Percentiles rank a stretch among this genome's conserved stretches.
These are phyloP conservation scores for Buteo buteo DNA, from an alignment of 2,113 vertebrate species.

Conservation along the genomic window DNA sequence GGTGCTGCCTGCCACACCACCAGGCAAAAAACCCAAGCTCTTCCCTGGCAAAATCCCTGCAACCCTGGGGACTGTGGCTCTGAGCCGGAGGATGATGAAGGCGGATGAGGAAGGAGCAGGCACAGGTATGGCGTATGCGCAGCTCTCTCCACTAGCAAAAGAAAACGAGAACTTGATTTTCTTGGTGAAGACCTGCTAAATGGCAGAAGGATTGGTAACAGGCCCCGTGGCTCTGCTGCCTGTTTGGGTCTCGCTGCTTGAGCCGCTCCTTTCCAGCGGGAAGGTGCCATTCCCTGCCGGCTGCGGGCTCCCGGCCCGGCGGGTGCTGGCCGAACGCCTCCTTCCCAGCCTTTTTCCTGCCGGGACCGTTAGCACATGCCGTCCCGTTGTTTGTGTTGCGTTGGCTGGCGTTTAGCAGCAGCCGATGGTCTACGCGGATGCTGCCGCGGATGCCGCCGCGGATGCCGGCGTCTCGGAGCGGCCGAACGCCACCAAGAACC, in stretches of 20 bases:
- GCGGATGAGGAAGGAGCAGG: not conserved
- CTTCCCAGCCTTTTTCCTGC: not conserved
- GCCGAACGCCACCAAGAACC: accelerated
- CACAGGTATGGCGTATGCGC: accelerated
- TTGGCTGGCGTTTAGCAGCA: not conserved
- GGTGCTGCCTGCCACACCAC: not conserved
- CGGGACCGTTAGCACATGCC: accelerated
- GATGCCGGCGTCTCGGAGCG: accelerated
- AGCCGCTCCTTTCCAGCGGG: not conserved
- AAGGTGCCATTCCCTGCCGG: not conserved
- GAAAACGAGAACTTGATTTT: accelerated
- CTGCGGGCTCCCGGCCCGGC: accelerated
- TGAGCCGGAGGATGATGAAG: not conserved
- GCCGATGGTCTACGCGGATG: accelerated
- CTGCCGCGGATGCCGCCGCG: not conserved
- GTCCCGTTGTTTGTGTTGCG: accelerated
- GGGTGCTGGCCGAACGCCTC: not conserved
- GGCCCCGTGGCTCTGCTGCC: not conserved
- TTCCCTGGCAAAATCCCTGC: accelerated
- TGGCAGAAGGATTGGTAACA: not conserved
- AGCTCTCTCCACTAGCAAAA: not conserved
- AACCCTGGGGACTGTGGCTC: accelerated
- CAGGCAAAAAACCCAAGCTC: not conserved
- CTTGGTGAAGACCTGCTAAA: not conserved
- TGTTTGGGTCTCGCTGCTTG: accelerated